Evolutionary conservation across 2,797 vertebrate genomes (phyloP).

Genomic region (Gobionotothen gibberifrons): DNA sequence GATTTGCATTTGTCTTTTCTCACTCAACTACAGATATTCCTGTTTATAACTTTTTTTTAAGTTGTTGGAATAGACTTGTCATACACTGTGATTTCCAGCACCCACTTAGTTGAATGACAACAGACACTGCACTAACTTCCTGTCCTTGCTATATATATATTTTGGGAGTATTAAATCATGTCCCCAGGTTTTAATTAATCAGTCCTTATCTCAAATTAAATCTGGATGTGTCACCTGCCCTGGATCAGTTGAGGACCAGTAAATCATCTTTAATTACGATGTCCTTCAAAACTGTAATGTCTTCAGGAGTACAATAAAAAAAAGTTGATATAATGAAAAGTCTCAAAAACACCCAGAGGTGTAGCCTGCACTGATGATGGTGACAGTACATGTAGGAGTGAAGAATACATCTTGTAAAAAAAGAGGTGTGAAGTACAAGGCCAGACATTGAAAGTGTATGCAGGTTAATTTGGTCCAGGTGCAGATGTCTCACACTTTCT

Average conservation of each 20-base stretch:
- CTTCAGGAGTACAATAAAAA: conserved; percentile 7
- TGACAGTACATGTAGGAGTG: neutral
- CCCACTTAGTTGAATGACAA: conserved; percentile 2
- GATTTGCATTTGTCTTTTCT: conserved; percentile 20
- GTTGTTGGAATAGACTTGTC: neutral
- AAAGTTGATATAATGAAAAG: conserved; percentile 2
- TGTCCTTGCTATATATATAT: neutral
- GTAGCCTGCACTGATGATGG: neutral
- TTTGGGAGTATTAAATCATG: conserved; percentile 32
- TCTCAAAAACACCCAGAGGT: conserved; percentile 17
- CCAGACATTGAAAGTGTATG: conserved; percentile 42
- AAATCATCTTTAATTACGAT: conserved; percentile 31
- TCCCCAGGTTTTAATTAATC: conserved; percentile 52
- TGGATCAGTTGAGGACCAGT: conserved; percentile 29
- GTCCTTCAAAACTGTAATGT: conserved; percentile 24
- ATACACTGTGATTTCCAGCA: neutral
- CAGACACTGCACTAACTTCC: neutral
- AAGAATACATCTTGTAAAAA: neutral
- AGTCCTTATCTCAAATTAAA: conserved; percentile 65
- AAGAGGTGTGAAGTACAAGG: neutral
- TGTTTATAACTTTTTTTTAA: conserved; percentile 7
- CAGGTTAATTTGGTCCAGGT: conserved; percentile 71
- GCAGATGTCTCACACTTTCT: conserved; percentile 41
- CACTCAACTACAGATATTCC: neutral
- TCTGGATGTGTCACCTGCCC: conserved; percentile 44